These are phyloP conservation scores for Pogonomyrmex californicus DNA, from an alignment of 1,140 invertebrate species.

Conservation along the genomic window DNA sequence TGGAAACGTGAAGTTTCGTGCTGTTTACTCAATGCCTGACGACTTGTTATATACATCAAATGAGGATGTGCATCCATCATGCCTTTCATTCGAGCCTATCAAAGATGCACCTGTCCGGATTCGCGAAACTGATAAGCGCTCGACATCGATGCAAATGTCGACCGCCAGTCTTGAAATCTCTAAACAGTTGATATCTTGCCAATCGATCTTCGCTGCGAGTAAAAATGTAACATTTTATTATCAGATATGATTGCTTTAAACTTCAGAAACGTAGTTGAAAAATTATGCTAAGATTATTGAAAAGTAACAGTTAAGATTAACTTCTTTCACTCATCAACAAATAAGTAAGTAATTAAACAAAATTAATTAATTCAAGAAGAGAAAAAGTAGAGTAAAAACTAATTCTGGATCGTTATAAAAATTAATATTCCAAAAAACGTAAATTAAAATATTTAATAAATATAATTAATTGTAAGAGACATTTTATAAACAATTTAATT, in stretches of 20 bases:
- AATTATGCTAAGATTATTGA: neutral
- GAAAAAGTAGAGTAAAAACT: no score
- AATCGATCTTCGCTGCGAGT: neutral
- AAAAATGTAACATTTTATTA: neutral
- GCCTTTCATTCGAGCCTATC: neutral
- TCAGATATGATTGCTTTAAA: neutral
- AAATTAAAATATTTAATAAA: no score
- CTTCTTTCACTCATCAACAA: neutral
- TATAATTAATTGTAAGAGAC: no score
- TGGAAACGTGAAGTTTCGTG: neutral
- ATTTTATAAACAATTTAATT: no score
- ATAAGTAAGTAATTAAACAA: no score
- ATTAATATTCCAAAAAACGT: no score
- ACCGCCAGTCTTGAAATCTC: conserved; percentile 10
- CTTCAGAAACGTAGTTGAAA: neutral
- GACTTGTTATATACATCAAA: conserved; percentile 22
- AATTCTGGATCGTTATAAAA: no score
- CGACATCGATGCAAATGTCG: conserved; percentile 28
- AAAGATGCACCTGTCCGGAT: neutral
- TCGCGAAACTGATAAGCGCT: conserved; percentile 23
- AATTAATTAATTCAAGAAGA: no score
- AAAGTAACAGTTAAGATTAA: neutral
- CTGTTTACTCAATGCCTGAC: conserved; percentile 55
- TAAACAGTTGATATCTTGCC: conserved; percentile 13
- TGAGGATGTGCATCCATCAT: conserved; percentile 34